Percentiles rank a stretch among this genome's conserved stretches.
Conservation (phyloP, 2,888 invertebrate genomes). For the Drosophila mettleri region DNA sequence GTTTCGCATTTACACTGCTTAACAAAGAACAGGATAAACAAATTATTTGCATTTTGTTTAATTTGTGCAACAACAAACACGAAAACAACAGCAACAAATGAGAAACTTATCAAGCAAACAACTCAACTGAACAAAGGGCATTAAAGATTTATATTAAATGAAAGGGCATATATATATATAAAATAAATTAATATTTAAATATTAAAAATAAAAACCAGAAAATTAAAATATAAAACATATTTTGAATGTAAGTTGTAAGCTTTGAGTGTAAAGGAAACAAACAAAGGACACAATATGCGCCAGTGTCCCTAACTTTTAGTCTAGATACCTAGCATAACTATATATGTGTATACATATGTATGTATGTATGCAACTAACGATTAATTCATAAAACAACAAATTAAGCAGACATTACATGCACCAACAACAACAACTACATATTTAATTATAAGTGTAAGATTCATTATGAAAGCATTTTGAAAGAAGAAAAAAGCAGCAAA, state of each 20-base stretch:
- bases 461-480: slow-evolving; percentile 31
- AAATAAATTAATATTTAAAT: slow-evolving; percentile 53
- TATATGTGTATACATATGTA: background rate
- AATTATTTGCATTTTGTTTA: slow-evolving; percentile 43
- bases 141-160: slow-evolving; percentile 67
- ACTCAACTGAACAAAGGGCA: slow-evolving; percentile 61
- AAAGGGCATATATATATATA: slow-evolving; percentile 25
- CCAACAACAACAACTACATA: slow-evolving; percentile 30
- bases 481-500: background rate
- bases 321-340: slow-evolving; percentile 53
- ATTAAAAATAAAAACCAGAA: slow-evolving; percentile 35
- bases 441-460: slow-evolving; percentile 36
- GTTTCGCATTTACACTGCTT: slow-evolving; percentile 53
- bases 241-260: slow-evolving; percentile 60
- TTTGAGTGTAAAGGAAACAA: slow-evolving; percentile 54
- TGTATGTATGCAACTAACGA: slow-evolving; percentile 21
- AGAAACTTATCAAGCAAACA: slow-evolving; percentile 43
- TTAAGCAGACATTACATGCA: slow-evolving; percentile 39
- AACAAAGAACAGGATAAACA: slow-evolving; percentile 22
- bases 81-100: slow-evolving; percentile 7
- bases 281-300: slow-evolving; percentile 58
- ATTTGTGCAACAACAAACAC: slow-evolving; percentile 11
- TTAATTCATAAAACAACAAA: slow-evolving; percentile 23
- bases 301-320: slow-evolving; percentile 75
- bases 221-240: slow-evolving; percentile 25